A percentile compares a stretch with the other conserved stretches of the same genome.
Conservation (phyloP, 2,113 vertebrate genomes). For the Callospermophilus lateralis region DNA sequence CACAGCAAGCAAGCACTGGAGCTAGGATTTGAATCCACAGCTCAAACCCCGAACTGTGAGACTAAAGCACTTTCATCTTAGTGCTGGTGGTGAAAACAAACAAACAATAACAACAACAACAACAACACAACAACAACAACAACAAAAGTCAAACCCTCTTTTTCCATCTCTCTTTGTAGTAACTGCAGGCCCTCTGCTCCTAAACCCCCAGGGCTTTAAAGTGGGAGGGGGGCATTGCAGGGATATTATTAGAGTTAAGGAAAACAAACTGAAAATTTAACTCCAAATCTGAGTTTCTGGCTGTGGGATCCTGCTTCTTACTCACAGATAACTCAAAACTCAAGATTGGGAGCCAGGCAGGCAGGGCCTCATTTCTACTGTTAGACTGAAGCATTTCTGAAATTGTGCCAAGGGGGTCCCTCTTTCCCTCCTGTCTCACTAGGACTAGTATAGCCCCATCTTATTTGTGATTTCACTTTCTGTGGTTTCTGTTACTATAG, state of each 20-base stretch:
- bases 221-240: not conserved
- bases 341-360: not conserved
- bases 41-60: not conserved
- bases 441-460: not conserved
- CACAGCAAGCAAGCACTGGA: not conserved
- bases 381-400: not conserved
- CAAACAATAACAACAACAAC: too few relatives aligned
- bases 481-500: not conserved
- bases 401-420: not conserved
- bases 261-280: constrained; percentile 47
- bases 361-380: not conserved
- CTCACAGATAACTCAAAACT: constrained; percentile 49
- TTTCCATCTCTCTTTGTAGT: not conserved
- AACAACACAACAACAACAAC: too few relatives aligned
- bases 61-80: not conserved
- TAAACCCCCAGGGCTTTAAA: not conserved
- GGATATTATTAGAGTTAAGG: constrained; percentile 17
- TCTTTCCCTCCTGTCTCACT: not conserved
- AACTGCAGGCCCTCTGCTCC: not conserved
- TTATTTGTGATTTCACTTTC: not conserved
- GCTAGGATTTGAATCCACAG: constrained; percentile 19
- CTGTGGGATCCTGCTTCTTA: not conserved
- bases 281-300: constrained; percentile 30
- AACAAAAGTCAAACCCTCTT: too few relatives aligned
- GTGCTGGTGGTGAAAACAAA: not conserved